Base-by-base conservation (phyloP, 2,888 invertebrate genomes). In the Tetragnatha montana region DNA sequence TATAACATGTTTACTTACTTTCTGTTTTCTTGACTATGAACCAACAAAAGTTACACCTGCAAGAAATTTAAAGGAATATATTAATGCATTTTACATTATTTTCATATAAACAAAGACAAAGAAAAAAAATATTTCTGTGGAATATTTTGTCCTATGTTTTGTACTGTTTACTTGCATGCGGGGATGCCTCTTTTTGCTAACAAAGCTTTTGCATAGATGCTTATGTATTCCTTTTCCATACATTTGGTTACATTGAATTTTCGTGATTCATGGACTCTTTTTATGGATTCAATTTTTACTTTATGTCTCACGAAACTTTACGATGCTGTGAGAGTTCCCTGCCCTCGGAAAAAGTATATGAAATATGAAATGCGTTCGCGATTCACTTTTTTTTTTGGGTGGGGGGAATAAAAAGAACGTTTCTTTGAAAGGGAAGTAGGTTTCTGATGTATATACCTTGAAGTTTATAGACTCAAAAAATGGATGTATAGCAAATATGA, bases 161-260 rank as follows among this genome's bases (percentile, higher is more conserved):
- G 35, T 35, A 2, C 35, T 35, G 1, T 4, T 35, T 35, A 35
- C 35, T 35, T 35, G 35, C 35, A 35, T 35, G n/a, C n/a, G 35
- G 35, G 2, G 4, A 35, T 4, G 35, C 35, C 35, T 35, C 35
- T 35, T 35, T n/a, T 35, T 35, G 4, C 35, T 35, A 35, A 35
- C 35, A 35, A 35, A 35, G 35, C 4, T 35, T 35, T 35, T 35
- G 35, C 4, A 35, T 35, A 4, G 4, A 35, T 35, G 35, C 35
- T 35, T 35, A 35, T 35, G 35, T 35, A 35, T 35, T 7, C 35
- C 35, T 75, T 75, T 75, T 47, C 47, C n/a, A 75, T 49, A 75
- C 75, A 47, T 75, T 75, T 75, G 47, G 3, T 75, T n/a, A n/a
- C 75, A 75, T 17, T 75, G 75, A 75, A 78, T 78, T 51, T 22